Evolutionary conservation across 2,113 vertebrate species (phyloP), one percentile per base, ranked within the genome.

Genomic region (Silurus asotus): DNA sequence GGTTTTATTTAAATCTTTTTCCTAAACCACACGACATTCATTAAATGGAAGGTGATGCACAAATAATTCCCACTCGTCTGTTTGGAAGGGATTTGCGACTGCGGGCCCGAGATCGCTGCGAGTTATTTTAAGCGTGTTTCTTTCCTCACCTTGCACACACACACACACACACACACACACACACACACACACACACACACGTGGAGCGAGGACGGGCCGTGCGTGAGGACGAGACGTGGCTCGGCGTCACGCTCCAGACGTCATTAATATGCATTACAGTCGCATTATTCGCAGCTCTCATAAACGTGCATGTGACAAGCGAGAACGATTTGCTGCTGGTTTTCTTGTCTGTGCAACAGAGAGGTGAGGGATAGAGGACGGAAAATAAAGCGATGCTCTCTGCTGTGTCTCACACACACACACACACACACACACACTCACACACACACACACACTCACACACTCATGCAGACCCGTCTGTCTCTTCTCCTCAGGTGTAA

Each of bases 181-280:
- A 28, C 51, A 8, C 53, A 76, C 49, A 51, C 49, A 74, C 70
- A 74, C 7, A 62, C 59, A 62, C 59, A 64, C 61, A 64, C 61
- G 37, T 37, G 37, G 37, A 25, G 74, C n/a, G 51, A 77, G 51
- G 76, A 78, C 53, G 3, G 75, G 53, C n/a, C 8, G 53, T 13
- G 5, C 7, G 8, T 58, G 76, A 78, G 53, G 25, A 78, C 25
- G 53, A 59, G 55, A 9, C 55, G 1, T 37, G 14, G 25, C 25
- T 79, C 55, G 17, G 56, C 77, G 20, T 59, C 17, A 82, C 88
- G 92, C 91, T 86, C 88, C 90, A 90, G 89, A 91, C 90, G 56
- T 88, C 89, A 93, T 94, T 94, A 93, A 93, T 93, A 93, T 94
- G 92, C 91, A 93, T 90, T 82, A 86, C 81, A 88, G 64, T 88